These are phyloP conservation scores for Coreoperca whiteheadi DNA, from an alignment of 2,113 vertebrate genomes.

Conservation along the genomic window DNA sequence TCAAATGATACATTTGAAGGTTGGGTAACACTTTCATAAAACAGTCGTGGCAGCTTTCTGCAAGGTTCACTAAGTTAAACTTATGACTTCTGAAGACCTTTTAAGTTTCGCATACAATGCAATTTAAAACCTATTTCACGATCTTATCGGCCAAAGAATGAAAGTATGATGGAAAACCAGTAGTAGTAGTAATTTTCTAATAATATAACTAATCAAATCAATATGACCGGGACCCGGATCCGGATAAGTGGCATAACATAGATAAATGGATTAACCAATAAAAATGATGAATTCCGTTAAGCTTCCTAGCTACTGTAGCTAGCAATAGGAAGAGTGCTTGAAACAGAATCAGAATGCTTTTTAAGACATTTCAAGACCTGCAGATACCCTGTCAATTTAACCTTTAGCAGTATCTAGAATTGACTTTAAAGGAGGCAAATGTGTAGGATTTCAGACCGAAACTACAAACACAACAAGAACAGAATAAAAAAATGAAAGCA, in stretches of 20 bases:
- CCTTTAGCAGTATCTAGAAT: not conserved
- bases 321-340: too few relatives aligned
- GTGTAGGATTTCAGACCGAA: not conserved
- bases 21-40: not conserved
- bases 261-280: not conserved
- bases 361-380: not conserved
- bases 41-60: not conserved
- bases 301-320: too few relatives aligned
- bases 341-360: too few relatives aligned
- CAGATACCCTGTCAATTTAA: not conserved
- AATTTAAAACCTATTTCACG: not conserved
- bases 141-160: too few relatives aligned
- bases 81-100: not conserved
- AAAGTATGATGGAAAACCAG: not conserved
- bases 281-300: not conserved
- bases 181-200: too few relatives aligned
- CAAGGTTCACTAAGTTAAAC: not conserved
- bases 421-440: not conserved
- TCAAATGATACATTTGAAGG: slow-evolving; percentile 13
- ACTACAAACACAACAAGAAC: not conserved
- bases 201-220: not conserved
- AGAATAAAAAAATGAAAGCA: not conserved
- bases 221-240: not conserved
- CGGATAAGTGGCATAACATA: not conserved
- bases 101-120: not conserved